phyloP scores from a whole-genome alignment of 2,888 invertebrate species.

The Antheraea yamamai region DNA sequence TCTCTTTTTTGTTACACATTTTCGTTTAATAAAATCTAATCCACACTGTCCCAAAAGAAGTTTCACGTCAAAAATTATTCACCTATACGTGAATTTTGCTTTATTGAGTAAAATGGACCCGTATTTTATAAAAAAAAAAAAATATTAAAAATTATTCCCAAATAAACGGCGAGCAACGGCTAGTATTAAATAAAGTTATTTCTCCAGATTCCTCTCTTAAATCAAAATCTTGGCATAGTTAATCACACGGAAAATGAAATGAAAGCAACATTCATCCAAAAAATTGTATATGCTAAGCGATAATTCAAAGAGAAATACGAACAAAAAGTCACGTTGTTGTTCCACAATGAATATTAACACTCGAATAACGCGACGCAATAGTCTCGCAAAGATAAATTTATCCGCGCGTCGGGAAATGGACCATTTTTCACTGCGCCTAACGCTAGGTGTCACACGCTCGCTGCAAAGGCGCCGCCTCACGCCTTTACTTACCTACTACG shows the following conservation, averaged over 20 bases:
- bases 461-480: slow-evolving; percentile 57
- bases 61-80: too few relatives aligned
- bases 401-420: slow-evolving; percentile 72
- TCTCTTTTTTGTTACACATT: too few relatives aligned
- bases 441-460: slow-evolving; percentile 61
- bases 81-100: too few relatives aligned
- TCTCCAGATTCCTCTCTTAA: slow-evolving; percentile 1
- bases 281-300: slow-evolving; percentile 5
- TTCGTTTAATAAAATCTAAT: too few relatives aligned
- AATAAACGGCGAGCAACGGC: too few relatives aligned
- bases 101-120: too few relatives aligned
- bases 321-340: slow-evolving; percentile 50
- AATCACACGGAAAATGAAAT: not conserved
- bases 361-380: slow-evolving; percentile 69
- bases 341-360: slow-evolving; percentile 79
- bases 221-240: slow-evolving; percentile 13
- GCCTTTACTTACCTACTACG: slow-evolving; percentile 70
- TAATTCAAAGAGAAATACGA: slow-evolving; percentile 23
- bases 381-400: slow-evolving; percentile 77
- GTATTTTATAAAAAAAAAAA: too few relatives aligned
- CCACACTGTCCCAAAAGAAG: too few relatives aligned
- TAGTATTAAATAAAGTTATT: not conserved
- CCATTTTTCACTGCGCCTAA: slow-evolving; percentile 80
- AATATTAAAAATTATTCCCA: too few relatives aligned
- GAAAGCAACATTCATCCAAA: not conserved